Percentiles rank a stretch among this genome's conserved stretches.
Conservation (phyloP, 1,140 invertebrate species). For the Anoplolepis gracilipes region DNA sequence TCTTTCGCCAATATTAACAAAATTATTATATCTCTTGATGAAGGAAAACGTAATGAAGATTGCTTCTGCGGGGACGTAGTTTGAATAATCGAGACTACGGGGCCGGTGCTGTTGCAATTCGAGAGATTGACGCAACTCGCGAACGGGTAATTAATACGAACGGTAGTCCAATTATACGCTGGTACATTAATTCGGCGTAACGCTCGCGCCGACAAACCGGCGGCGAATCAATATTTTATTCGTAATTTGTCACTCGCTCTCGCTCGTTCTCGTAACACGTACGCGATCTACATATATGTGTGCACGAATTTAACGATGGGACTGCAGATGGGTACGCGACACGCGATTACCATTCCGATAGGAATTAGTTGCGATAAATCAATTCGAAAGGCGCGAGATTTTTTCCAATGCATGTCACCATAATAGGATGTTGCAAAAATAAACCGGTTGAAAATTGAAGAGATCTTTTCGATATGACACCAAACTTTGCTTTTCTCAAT, state of each 20-base stretch:
- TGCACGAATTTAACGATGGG: constrained; percentile 38
- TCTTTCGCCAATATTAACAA: background rate
- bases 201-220: constrained; percentile 37
- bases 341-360: constrained; percentile 37
- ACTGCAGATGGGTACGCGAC: constrained; percentile 23
- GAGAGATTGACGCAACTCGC: constrained; percentile 33
- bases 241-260: constrained; percentile 43
- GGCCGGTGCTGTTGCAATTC: background rate
- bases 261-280: constrained; percentile 42
- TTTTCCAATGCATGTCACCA: constrained; percentile 7
- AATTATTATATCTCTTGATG: background rate
- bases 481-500: background rate
- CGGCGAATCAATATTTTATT: constrained; percentile 61
- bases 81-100: constrained; percentile 9
- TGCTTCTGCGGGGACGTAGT: background rate
- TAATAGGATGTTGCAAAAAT: background rate
- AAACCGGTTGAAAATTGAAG: background rate
- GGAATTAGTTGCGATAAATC: constrained; percentile 53
- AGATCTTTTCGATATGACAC: background rate
- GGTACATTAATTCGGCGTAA: constrained; percentile 60
- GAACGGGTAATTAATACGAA: constrained; percentile 53
- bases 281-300: background rate
- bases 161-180: constrained; percentile 48
- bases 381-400: constrained; percentile 32
- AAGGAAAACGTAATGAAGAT: background rate